Evolutionary conservation across 2,113 vertebrate genomes (phyloP), one percentile per base, ranked within the genome.

Genomic region (Syngnathus typhle): DNA sequence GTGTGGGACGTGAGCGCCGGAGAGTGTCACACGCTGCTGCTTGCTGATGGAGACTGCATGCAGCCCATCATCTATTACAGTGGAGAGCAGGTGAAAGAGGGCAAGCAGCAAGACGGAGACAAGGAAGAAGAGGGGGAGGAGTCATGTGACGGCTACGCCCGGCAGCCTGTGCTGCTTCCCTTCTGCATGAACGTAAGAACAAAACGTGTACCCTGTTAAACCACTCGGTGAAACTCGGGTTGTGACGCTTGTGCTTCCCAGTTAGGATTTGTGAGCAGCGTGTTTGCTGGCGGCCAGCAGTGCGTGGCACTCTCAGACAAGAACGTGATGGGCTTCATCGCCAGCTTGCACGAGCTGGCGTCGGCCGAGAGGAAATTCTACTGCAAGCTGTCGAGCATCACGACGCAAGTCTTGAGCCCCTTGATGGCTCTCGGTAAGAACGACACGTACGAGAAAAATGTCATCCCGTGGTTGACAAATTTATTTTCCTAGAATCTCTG

Each of bases 61-160:
- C 95, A 98, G 69, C 95, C 97, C 81, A 94, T 91, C 44, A 87
- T 99, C 32, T 98, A 96, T 85, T 98, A 96, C 79, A 94, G 95
- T 78, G 96, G 97, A 8, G 90, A 86, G 73, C 94, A 94, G 86
- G 88, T 90, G 68, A 84, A 70, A 37, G 78, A 83, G 39, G 82
- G 43, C 4, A 56, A 21, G 32, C 64, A 64, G 55, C 1, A 0
- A 6, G 88, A 91, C 23, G 76, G 58, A 54, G 74, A 76, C 76
- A 89, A 90, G 65, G 88, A 76, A 76, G 89, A 89, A 66, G 88
- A 83, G 12, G 66, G 41, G 0, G 79, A 68, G 54, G 89, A 84
- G 74, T 82, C 75, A 41, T 52, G 39, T 0, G 81, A 82, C 3
- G 88, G 85, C 65, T 91, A 78, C 85, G 89, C 91, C 60, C 93